phyloP scores from a whole-genome alignment of 2,113 vertebrate species.

The Chloebia gouldiae region DNA sequence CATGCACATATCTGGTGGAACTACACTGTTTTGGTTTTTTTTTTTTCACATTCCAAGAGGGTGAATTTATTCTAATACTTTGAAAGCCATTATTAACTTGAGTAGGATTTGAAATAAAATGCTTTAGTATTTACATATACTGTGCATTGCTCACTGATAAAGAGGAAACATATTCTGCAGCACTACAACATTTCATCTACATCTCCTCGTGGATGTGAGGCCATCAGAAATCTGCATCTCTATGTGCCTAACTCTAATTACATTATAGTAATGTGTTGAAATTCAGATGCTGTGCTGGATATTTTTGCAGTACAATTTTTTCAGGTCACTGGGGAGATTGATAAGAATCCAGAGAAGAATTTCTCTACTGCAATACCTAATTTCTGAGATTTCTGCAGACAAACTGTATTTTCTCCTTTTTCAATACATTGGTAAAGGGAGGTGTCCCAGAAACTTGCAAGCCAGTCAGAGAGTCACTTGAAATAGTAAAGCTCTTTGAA shows the following conservation, averaged over 20 bases:
- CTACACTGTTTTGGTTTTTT: background rate
- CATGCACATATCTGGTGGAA: background rate
- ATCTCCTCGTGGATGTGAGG: background rate
- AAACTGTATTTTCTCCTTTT: background rate
- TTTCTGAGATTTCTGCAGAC: background rate
- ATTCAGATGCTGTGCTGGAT: background rate
- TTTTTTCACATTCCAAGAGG: background rate
- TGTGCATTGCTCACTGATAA: background rate
- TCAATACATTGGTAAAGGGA: background rate
- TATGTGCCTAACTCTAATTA: background rate
- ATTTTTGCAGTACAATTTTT: background rate
- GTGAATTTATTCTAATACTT: background rate
- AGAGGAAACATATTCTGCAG: background rate
- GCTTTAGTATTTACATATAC: background rate
- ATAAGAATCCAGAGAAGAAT: background rate
- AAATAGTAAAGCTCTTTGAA: conserved; percentile 31
- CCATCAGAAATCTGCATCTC: background rate
- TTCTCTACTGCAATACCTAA: background rate
- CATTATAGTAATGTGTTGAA: background rate
- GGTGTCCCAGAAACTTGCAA: background rate
- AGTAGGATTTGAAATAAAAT: background rate
- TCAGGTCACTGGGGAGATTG: background rate
- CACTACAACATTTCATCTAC: background rate
- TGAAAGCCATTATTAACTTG: background rate
- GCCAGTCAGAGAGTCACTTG: background rate